Evolutionary conservation across 2,888 invertebrate genomes (phyloP).

Genomic region (Lepetodrilus schrolli): DNA sequence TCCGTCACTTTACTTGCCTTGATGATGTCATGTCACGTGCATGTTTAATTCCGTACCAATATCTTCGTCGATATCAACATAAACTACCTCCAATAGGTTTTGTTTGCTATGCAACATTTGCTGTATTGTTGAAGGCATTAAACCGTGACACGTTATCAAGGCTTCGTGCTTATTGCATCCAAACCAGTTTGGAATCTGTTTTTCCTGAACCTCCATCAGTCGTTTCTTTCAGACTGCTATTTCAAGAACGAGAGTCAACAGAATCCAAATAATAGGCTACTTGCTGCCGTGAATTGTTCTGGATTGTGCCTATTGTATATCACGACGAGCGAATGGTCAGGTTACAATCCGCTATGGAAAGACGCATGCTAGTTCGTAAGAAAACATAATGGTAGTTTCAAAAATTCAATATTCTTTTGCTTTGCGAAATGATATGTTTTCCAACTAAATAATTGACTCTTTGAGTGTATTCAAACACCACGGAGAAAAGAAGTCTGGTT

Average conservation of each 20-base stretch:
- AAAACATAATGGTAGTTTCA: neutral
- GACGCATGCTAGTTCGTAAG: constrained; percentile 15
- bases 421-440: constrained; percentile 9
- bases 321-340: neutral
- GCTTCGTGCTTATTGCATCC: neutral
- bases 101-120: neutral
- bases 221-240: neutral
- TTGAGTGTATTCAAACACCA: constrained; percentile 9
- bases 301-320: constrained; percentile 10
- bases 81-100: neutral
- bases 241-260: constrained; percentile 1
- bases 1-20: too few relatives aligned
- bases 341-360: neutral
- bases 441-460: neutral
- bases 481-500: neutral
- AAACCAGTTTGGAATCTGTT: neutral
- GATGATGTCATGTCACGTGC: neutral
- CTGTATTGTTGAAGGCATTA: constrained; percentile 10
- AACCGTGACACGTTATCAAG: neutral
- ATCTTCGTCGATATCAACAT: neutral
- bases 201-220: neutral
- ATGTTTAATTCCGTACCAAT: neutral
- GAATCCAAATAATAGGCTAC: neutral
- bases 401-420: constrained; percentile 17
- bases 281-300: neutral